Evolutionary conservation across 2,113 vertebrate genomes (phyloP).

Genomic region (Phoenicopterus ruber): DNA sequence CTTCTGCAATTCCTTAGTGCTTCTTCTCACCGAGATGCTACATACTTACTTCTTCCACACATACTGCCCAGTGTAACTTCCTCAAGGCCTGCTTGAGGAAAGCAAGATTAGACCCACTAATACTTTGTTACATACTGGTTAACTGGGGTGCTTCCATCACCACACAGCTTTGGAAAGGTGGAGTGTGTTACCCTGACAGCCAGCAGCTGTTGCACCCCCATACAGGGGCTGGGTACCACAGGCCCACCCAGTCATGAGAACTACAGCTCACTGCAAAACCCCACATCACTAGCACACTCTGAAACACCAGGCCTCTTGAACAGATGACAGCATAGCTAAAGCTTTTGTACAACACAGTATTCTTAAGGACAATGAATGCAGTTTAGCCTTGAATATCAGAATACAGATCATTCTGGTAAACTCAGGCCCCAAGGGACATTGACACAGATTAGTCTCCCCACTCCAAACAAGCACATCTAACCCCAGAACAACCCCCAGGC

Average conservation of each 20-base stretch:
- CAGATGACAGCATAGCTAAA: neutral
- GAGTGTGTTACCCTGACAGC: neutral
- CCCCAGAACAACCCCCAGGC: neutral
- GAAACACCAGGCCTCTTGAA: neutral
- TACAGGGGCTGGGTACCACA: neutral
- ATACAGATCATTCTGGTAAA: neutral
- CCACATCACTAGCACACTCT: neutral
- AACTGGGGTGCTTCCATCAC: neutral
- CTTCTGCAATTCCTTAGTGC: neutral
- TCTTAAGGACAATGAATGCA: neutral
- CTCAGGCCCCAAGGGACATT: neutral
- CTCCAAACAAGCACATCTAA: neutral
- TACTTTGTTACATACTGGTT: neutral
- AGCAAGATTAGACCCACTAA: neutral
- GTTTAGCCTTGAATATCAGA: neutral
- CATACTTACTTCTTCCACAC: neutral
- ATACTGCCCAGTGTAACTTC: neutral
- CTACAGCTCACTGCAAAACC: neutral
- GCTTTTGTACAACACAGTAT: neutral
- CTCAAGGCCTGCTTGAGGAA: neutral
- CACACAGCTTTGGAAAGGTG: neutral
- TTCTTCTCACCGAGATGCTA: neutral
- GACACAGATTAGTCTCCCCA: neutral
- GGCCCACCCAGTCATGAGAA: neutral
- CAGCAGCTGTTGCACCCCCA: neutral